Conservation (phyloP, 2,797 vertebrate genomes). For the Eulemur albifrons region DNA sequence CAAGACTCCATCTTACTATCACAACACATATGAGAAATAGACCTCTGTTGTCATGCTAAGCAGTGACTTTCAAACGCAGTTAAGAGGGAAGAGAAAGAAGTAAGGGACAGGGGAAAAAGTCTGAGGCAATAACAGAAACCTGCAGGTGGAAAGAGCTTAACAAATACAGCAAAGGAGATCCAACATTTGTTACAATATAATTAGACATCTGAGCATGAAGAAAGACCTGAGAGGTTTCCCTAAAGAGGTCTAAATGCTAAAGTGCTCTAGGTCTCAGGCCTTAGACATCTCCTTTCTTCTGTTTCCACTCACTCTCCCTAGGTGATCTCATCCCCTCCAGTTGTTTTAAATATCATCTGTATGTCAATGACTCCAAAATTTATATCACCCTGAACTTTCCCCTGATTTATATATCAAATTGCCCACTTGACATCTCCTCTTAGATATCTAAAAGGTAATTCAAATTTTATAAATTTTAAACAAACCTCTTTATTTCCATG, state of each 20-base stretch:
- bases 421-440: neutral
- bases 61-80: neutral
- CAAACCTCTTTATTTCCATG: neutral
- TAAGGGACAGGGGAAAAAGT: neutral
- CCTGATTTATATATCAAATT: neutral
- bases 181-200: neutral
- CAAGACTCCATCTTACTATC: neutral
- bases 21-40: neutral
- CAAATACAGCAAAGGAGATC: neutral
- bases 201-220: neutral
- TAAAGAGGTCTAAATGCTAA: neutral
- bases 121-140: neutral
- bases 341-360: slow-evolving; percentile 24
- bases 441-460: neutral
- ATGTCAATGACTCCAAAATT: slow-evolving; percentile 19
- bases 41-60: neutral
- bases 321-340: neutral
- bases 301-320: neutral
- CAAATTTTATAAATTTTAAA: neutral
- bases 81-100: neutral
- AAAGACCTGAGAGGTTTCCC: neutral
- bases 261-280: neutral
- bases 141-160: neutral
- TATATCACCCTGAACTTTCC: neutral
- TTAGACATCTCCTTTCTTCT: neutral